Conservation (phyloP, 92 coral and sea anemone species). For the Bergia puertoricense region DNA sequence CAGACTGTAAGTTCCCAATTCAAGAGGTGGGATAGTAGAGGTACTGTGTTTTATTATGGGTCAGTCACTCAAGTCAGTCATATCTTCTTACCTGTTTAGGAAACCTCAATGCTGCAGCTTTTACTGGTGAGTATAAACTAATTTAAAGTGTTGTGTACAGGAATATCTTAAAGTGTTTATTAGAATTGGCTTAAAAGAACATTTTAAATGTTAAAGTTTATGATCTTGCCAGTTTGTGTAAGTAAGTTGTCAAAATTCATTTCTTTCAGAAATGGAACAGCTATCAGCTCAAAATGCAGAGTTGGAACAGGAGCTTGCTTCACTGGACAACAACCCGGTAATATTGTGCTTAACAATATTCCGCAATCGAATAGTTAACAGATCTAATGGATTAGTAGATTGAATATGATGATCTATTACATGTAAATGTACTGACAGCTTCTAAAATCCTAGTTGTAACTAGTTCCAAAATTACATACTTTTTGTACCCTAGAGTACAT, state of each 20-base stretch:
- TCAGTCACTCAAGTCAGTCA: too few species aligned
- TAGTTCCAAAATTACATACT: too few species aligned
- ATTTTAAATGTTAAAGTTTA: background rate
- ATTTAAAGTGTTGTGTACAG: background rate
- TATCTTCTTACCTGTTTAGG: slow-evolving; percentile 17
- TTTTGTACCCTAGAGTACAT: too few species aligned
- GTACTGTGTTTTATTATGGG: background rate
- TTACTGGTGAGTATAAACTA: slow-evolving; percentile 36
- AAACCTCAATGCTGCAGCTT: slow-evolving; percentile 46
- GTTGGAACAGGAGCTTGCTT: slow-evolving; percentile 76
- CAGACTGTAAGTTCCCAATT: too few species aligned
- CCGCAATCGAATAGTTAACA: too few species aligned
- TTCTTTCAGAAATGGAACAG: slow-evolving; percentile 74
- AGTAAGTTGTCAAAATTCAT: background rate
- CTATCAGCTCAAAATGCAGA: slow-evolving; percentile 67
- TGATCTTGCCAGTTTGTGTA: background rate
- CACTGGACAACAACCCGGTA: slow-evolving; percentile 83
- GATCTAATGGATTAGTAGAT: too few species aligned
- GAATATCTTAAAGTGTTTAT: too few species aligned
- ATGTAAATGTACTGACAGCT: too few species aligned
- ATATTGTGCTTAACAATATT: background rate
- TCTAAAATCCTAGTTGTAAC: too few species aligned
- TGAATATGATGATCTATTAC: too few species aligned
- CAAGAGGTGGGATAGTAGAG: background rate
- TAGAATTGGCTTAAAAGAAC: background rate